phyloP scores from a whole-genome alignment of 2,113 vertebrate genomes.

The Megatriorchis doriae region DNA sequence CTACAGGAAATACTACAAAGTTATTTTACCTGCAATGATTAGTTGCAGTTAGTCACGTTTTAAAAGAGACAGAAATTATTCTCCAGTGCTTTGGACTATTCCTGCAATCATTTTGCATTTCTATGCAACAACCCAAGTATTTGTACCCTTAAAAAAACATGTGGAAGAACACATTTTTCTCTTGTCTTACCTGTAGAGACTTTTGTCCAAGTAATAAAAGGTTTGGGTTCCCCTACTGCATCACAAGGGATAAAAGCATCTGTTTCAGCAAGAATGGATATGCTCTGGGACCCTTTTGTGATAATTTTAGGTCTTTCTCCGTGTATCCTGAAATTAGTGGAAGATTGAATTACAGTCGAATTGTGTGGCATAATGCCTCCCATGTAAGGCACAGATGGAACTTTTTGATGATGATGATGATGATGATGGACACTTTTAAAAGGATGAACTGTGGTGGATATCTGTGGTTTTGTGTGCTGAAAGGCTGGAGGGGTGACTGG shows the following conservation, averaged over 20 bases:
- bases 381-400: slow-evolving; percentile 18
- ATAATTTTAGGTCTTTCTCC: slow-evolving; percentile 78
- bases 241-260: slow-evolving; percentile 84
- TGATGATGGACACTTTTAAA: neutral
- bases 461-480: neutral
- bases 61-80: neutral
- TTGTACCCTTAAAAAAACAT: neutral
- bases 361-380: slow-evolving; percentile 25
- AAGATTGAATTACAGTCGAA: neutral
- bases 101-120: neutral
- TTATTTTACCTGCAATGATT: neutral
- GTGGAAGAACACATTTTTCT: neutral
- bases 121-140: neutral
- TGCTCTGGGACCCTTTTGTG: slow-evolving; percentile 51
- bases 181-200: slow-evolving; percentile 81
- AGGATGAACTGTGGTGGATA: neutral
- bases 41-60: neutral
- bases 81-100: neutral
- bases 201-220: slow-evolving; percentile 88
- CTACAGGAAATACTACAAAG: neutral
- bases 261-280: slow-evolving; percentile 76
- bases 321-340: slow-evolving; percentile 9
- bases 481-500: neutral
- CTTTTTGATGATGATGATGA: neutral
- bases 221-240: slow-evolving; percentile 78